phyloP scores from a whole-genome alignment of 2,797 vertebrate species.

The Gobionotothen gibberifrons region DNA sequence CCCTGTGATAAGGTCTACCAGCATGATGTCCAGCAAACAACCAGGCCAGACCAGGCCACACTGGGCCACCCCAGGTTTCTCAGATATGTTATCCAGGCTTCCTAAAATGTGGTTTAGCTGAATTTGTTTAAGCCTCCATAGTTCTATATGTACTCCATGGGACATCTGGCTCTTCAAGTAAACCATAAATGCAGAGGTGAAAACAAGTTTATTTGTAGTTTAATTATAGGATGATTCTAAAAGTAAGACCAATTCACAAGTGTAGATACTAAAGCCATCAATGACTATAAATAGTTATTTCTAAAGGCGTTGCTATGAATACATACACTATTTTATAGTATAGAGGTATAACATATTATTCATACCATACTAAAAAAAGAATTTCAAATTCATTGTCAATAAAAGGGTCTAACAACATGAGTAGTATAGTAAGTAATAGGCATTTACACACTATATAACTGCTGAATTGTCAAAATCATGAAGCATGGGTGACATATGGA shows the following conservation, averaged over 20 bases:
- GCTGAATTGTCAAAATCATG: background rate
- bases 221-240: background rate
- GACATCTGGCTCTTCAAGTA: conserved; percentile 1
- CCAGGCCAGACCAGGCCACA: conserved; percentile 38
- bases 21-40: conserved; percentile 73
- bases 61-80: conserved; percentile 34
- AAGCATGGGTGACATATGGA: background rate
- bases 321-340: background rate
- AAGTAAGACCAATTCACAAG: background rate
- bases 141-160: background rate
- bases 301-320: background rate
- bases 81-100: conserved; percentile 36
- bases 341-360: background rate
- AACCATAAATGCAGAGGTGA: conserved; percentile 17
- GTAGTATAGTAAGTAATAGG: background rate
- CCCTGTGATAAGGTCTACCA: conserved; percentile 81
- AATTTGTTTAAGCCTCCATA: background rate
- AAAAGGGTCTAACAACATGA: background rate
- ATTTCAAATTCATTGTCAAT: background rate
- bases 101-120: conserved; percentile 23
- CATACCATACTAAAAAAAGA: background rate
- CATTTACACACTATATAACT: background rate
- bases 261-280: background rate
- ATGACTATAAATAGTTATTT: background rate
- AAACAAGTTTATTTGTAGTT: background rate